A percentile compares a stretch with the other conserved stretches of the same genome.
Evolutionary conservation across 2,888 invertebrate genomes (phyloP).

Genomic region (Cosmopolites sordidus): DNA sequence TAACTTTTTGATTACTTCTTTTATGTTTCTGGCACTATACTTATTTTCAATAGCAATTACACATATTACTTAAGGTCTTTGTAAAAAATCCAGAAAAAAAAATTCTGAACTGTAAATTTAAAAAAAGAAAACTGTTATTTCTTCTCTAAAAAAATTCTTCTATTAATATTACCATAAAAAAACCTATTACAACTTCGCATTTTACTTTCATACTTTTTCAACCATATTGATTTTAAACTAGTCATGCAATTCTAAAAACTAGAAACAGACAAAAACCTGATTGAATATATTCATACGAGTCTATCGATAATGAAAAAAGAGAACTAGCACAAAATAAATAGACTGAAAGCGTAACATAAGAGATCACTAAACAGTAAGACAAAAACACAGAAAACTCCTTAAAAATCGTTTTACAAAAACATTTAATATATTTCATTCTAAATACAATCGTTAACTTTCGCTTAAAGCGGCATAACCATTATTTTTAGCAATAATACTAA

Average conservation of each 20-base stretch:
- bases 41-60: no score
- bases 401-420: background rate
- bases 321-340: constrained; percentile 6
- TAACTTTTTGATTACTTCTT: no score
- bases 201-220: no score
- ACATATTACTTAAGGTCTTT: no score
- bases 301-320: background rate
- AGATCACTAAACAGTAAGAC: constrained; percentile 11
- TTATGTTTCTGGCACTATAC: no score
- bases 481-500: background rate
- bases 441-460: background rate
- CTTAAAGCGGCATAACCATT: background rate
- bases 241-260: background rate
- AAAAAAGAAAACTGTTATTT: no score
- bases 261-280: no score
- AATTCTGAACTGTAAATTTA: no score
- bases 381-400: constrained; percentile 1
- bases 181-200: no score
- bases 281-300: background rate
- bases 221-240: background rate
- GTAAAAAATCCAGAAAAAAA: no score
- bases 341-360: constrained; percentile 10
- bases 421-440: background rate
- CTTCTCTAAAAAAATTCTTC: no score
- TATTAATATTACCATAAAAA: no score